A percentile compares a stretch with the other conserved stretches of the same genome.
Evolutionary conservation across 1,140 invertebrate species (phyloP).

Genomic region (Coenobita brevimanus): DNA sequence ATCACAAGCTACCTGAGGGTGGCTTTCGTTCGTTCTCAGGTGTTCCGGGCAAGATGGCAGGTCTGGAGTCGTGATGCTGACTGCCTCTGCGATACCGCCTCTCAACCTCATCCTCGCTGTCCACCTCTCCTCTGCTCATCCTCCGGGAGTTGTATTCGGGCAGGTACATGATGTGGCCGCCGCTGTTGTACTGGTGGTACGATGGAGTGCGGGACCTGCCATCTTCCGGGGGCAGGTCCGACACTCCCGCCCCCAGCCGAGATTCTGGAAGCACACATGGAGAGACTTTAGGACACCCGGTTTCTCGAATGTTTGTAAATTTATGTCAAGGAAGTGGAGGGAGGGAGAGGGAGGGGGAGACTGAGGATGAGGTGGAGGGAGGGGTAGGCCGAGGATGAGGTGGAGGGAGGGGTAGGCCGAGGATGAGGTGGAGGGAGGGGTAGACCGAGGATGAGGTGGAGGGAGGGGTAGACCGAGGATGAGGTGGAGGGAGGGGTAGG

Average conservation of each 20-base stretch:
- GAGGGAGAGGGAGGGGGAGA: too few relatives aligned
- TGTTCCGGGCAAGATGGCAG: constrained; percentile 11
- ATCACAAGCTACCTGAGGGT: constrained; percentile 58
- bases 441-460: too few relatives aligned
- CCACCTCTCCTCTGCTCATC: constrained; percentile 65
- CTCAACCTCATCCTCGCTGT: constrained; percentile 69
- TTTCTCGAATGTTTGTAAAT: too few relatives aligned
- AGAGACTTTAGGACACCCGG: too few relatives aligned
- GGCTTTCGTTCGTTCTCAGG: constrained; percentile 66
- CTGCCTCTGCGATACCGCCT: neutral
- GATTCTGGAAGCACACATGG: too few relatives aligned
- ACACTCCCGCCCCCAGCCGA: constrained; percentile 1
- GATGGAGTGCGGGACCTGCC: constrained; percentile 48
- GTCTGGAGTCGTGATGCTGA: constrained; percentile 18
- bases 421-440: too few relatives aligned
- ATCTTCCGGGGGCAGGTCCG: neutral
- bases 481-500: too few relatives aligned
- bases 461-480: too few relatives aligned
- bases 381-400: too few relatives aligned
- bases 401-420: too few relatives aligned
- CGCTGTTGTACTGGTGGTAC: constrained; percentile 52
- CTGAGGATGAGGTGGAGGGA: too few relatives aligned
- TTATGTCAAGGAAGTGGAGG: too few relatives aligned
- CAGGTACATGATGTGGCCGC: constrained; percentile 82
- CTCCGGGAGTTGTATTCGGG: constrained; percentile 78